A percentile compares a stretch with the other conserved stretches of the same genome.
Evolutionary conservation across 2,888 invertebrate species (phyloP).

Genomic region (Cerastoderma edule): DNA sequence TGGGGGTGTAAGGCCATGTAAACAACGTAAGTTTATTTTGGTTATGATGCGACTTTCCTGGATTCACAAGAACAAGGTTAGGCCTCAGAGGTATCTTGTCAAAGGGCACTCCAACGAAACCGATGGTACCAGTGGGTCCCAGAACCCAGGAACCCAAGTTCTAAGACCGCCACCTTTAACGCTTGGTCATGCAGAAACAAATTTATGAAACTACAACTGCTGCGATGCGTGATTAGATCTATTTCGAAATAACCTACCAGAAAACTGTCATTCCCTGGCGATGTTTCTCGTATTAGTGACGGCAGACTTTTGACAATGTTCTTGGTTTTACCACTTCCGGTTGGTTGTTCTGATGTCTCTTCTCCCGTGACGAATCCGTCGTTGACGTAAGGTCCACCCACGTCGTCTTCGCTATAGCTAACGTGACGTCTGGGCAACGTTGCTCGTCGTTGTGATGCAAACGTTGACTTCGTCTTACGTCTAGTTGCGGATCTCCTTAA

Average conservation of each 20-base stretch:
- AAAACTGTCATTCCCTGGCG: constrained; percentile 39
- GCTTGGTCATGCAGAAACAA: too few species aligned
- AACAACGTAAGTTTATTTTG: too few species aligned
- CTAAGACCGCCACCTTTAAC: too few species aligned
- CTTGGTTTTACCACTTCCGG: constrained; percentile 20
- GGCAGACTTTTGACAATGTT: constrained; percentile 41
- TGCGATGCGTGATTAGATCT: too few species aligned
- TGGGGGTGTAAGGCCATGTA: too few species aligned
- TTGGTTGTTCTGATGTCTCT: constrained; percentile 16
- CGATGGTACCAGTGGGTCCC: too few species aligned
- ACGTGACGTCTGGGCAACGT: constrained; percentile 49
- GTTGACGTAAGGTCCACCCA: constrained; percentile 67
- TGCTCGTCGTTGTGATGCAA: constrained; percentile 23
- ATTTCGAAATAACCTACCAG: constrained; percentile 55
- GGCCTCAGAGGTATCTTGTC: too few species aligned
- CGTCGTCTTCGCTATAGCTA: constrained; percentile 48
- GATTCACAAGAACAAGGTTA: too few species aligned
- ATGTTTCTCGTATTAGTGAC: neutral
- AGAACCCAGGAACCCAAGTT: too few species aligned
- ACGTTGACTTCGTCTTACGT: neutral
- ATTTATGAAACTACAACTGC: too few species aligned
- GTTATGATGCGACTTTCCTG: too few species aligned
- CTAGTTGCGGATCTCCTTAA: neutral
- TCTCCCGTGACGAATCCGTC: constrained; percentile 58
- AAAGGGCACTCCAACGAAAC: too few species aligned